Conservation (phyloP, 2,797 vertebrate species). For the Erpetoichthys calabaricus region DNA sequence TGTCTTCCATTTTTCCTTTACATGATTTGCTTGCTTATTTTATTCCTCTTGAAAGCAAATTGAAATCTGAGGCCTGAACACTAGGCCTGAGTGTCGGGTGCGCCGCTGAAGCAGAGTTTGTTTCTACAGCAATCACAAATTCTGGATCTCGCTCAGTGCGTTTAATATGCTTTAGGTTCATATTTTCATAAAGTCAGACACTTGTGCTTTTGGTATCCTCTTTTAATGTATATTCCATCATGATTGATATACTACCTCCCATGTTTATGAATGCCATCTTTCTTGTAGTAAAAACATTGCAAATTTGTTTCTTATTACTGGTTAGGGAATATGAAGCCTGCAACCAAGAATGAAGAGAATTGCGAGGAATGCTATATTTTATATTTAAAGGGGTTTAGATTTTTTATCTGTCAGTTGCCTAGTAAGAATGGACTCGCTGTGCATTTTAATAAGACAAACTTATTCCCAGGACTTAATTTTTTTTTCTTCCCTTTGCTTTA, state of each 20-base stretch:
- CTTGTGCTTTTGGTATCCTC: too few species aligned
- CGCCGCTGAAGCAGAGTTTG: too few species aligned
- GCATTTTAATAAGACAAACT: slow-evolving; percentile 3
- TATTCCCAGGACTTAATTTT: neutral
- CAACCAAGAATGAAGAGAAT: slow-evolving; percentile 1
- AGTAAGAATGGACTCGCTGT: neutral
- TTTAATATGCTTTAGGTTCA: too few species aligned
- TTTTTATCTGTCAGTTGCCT: slow-evolving; percentile 4
- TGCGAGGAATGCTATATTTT: slow-evolving; percentile 5
- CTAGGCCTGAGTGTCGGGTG: too few species aligned
- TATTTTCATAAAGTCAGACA: too few species aligned
- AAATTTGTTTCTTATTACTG: slow-evolving; percentile 2
- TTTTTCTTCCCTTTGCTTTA: neutral
- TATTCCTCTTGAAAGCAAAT: too few species aligned
- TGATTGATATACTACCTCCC: slow-evolving; percentile 4
- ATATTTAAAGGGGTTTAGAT: slow-evolving; percentile 6
- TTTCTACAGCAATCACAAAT: too few species aligned
- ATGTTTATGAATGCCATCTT: slow-evolving; percentile 1
- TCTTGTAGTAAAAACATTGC: slow-evolving; percentile 4
- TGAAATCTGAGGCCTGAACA: too few species aligned
- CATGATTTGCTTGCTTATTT: too few species aligned
- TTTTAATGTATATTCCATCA: neutral
- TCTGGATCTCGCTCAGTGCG: too few species aligned
- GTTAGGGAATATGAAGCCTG: slow-evolving; percentile 4
- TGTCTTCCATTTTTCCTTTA: too few species aligned